phyloP scores from a whole-genome alignment of 1,140 invertebrate genomes.

The Phocides pigmalion region DNA sequence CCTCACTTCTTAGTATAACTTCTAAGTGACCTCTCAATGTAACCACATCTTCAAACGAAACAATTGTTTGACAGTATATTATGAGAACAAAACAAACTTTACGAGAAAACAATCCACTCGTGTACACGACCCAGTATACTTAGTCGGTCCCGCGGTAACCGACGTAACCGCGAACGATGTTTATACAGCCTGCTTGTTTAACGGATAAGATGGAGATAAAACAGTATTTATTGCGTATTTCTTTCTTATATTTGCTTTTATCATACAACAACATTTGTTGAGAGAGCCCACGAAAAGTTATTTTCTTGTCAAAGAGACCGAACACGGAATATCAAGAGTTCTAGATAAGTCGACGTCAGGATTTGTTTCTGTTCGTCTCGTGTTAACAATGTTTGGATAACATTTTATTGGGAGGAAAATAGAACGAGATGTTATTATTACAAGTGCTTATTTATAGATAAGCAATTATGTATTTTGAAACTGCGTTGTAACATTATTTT shows the following conservation, averaged over 20 bases:
- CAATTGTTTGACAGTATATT: too few relatives aligned
- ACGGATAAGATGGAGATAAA: constrained; percentile 63
- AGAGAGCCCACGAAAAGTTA: constrained; percentile 39
- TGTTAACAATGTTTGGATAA: constrained; percentile 21
- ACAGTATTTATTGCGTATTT: constrained; percentile 68
- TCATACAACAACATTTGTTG: constrained; percentile 57
- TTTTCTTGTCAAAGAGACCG: constrained; percentile 42
- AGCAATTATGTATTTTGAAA: too few relatives aligned
- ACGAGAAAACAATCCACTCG: neutral
- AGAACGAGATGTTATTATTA: neutral
- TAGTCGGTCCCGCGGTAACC: constrained; percentile 11
- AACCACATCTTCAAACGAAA: too few relatives aligned
- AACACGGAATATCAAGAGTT: constrained; percentile 33
- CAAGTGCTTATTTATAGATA: too few relatives aligned
- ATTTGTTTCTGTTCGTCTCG: constrained; percentile 15
- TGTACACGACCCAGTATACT: neutral
- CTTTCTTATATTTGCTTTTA: constrained; percentile 58
- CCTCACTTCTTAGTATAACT: too few relatives aligned
- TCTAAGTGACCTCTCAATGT: too few relatives aligned
- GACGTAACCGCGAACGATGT: constrained; percentile 38
- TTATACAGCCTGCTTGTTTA: constrained; percentile 52
- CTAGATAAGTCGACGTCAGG: constrained; percentile 9
- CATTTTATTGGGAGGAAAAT: neutral
- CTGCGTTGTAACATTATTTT: too few relatives aligned
- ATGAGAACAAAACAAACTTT: neutral